Conservation (phyloP, 2,888 invertebrate genomes). For the Platynereis dumerilii region DNA sequence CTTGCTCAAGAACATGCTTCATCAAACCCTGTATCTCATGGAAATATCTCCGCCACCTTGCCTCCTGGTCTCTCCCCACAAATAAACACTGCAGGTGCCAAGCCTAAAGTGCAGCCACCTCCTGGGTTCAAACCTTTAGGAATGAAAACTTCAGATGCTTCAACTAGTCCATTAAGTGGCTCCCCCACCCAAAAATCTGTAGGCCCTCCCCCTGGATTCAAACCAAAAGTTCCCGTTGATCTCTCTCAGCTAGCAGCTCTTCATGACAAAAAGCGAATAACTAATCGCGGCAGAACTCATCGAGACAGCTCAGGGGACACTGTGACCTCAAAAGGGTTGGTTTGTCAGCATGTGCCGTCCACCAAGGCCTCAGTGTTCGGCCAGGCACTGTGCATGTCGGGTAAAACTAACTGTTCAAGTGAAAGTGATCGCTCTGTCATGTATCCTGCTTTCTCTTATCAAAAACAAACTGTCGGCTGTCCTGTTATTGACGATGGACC, state of each 20-base stretch:
- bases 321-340: background rate
- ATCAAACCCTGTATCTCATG: background rate
- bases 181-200: no score
- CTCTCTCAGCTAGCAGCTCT: constrained; percentile 15
- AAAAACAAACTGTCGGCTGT: background rate
- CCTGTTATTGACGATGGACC: background rate
- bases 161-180: no score
- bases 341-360: background rate
- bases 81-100: no score
- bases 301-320: background rate
- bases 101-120: no score
- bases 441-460: constrained; percentile 2
- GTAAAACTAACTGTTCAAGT: background rate
- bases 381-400: constrained; percentile 15
- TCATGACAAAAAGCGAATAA: constrained; percentile 3
- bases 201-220: background rate
- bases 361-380: constrained; percentile 21
- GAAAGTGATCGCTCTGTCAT: background rate
- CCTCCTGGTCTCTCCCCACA: no score
- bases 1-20: constrained; percentile 14
- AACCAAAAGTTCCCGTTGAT: constrained; percentile 1
- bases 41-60: no score
- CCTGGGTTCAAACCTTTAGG: no score
- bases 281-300: no score
- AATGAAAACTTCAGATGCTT: no score